phyloP scores from a whole-genome alignment of 2,797 vertebrate species.

The Coreius guichenoti region DNA sequence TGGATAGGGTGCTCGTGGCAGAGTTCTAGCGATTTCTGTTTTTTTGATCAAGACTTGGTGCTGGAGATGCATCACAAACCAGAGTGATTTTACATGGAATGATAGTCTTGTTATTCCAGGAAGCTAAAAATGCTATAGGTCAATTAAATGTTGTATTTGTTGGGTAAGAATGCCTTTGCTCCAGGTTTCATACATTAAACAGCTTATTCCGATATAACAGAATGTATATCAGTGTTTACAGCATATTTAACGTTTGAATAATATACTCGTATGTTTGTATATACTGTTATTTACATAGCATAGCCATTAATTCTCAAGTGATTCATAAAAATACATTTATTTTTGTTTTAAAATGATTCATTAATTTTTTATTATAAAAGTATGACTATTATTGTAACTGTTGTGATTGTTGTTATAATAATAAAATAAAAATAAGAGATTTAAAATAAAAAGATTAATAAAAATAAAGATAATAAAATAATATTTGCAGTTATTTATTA shows the following conservation, averaged over 20 bases:
- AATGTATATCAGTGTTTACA: not conserved
- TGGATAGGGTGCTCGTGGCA: slow-evolving; percentile 16
- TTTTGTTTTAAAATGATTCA: not conserved
- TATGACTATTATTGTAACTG: not conserved
- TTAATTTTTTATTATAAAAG: not conserved
- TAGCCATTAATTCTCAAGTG: not conserved
- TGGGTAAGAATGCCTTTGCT: not conserved
- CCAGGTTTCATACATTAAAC: not conserved
- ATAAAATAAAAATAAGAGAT: not conserved
- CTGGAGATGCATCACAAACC: slow-evolving; percentile 21
- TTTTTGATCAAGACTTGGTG: slow-evolving; percentile 10
- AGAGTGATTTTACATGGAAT: not conserved
- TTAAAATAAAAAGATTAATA: not conserved
- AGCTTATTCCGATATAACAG: not conserved
- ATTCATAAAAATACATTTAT: not conserved
- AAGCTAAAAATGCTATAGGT: not conserved
- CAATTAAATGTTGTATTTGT: slow-evolving; percentile 9
- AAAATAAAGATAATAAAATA: not conserved
- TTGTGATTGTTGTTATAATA: not conserved
- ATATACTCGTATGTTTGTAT: not conserved
- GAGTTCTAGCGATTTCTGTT: slow-evolving; percentile 14
- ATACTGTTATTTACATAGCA: not conserved
- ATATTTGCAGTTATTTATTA: not conserved
- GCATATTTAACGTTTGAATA: not conserved
- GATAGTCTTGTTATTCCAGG: slow-evolving; percentile 19